Conservation (phyloP, 2,113 vertebrate species). For the Colaptes auratus region DNA sequence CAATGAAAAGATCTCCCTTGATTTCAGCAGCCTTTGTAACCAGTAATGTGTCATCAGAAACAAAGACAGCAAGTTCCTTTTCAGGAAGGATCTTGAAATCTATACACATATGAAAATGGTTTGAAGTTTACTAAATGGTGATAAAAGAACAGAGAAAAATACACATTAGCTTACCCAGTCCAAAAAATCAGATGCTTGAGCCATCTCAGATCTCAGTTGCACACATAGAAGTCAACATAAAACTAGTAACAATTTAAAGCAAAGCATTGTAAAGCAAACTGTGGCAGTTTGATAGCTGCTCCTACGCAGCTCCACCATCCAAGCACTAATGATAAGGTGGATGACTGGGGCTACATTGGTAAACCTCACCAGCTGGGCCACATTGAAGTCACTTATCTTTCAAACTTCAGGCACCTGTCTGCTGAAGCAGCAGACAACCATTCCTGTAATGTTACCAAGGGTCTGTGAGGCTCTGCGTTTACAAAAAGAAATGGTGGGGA, state of each 20-base stretch:
- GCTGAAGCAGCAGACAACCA: background rate
- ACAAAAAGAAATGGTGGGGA: background rate
- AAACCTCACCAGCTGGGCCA: background rate
- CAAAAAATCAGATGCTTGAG: background rate
- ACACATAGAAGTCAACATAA: background rate
- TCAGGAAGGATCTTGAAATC: background rate
- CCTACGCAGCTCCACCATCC: background rate
- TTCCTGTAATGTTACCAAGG: background rate
- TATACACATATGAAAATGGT: background rate
- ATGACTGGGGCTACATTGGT: background rate
- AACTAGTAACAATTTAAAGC: background rate
- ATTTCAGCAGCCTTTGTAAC: background rate
- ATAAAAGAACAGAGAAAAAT: background rate
- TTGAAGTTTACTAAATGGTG: background rate
- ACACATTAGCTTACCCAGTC: background rate
- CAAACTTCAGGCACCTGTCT: background rate
- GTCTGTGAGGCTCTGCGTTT: background rate
- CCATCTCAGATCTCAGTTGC: background rate
- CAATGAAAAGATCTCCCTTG: background rate
- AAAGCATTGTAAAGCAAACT: background rate
- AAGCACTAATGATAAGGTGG: rapidly evolving
- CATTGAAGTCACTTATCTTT: background rate
- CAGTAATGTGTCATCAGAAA: background rate
- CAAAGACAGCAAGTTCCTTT: background rate
- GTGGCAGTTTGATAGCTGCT: background rate